A percentile compares a stretch with the other conserved stretches of the same genome.
These are phyloP conservation scores for Microplitis deprimator DNA, from an alignment of 2,888 invertebrate species.

Conservation along the genomic window DNA sequence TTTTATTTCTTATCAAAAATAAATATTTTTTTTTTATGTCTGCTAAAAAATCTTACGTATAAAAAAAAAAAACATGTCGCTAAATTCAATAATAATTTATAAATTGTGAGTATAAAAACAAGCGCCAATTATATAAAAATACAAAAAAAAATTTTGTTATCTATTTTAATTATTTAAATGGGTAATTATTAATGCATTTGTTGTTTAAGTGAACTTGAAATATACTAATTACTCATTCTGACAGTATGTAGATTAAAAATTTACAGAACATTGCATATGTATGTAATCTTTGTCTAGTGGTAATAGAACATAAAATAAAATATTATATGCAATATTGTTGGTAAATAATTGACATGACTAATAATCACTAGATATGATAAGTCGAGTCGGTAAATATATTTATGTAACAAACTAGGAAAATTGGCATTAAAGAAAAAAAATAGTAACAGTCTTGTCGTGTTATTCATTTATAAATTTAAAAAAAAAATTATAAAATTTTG, in stretches of 20 bases:
- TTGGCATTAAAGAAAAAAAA: not conserved
- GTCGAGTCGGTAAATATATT: not conserved
- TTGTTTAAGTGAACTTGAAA: not conserved
- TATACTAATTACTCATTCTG: not conserved
- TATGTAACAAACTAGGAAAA: constrained; percentile 29
- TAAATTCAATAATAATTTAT: too few species aligned
- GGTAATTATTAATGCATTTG: not conserved
- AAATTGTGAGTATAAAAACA: too few species aligned
- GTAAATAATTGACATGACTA: constrained; percentile 17
- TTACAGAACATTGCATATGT: not conserved
- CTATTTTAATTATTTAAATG: not conserved
- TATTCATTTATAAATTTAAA: not conserved
- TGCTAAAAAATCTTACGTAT: not conserved
- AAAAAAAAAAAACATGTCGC: not conserved
- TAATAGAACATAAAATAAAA: not conserved
- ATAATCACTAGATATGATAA: constrained; percentile 23
- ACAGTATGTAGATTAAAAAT: too few species aligned
- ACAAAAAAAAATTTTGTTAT: not conserved
- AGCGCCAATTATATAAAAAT: too few species aligned
- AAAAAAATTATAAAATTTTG: not conserved
- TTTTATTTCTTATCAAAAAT: not conserved
- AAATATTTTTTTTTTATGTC: not conserved
- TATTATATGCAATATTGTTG: constrained; percentile 19
- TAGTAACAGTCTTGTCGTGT: not conserved
- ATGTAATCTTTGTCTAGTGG: not conserved